phyloP scores from a whole-genome alignment of 2,888 invertebrate genomes.

The Phasia obesa region DNA sequence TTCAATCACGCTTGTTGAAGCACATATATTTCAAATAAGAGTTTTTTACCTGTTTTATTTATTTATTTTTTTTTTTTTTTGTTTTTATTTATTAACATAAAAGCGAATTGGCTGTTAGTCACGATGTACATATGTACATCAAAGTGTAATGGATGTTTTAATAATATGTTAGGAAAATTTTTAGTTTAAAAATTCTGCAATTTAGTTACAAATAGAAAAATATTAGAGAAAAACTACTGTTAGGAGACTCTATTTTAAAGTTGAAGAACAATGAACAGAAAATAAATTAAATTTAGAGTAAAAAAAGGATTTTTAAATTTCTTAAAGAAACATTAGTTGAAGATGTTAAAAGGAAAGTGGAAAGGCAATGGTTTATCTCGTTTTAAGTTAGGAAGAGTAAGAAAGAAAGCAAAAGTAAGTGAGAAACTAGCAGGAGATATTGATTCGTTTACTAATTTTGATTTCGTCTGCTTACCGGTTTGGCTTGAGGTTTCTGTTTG shows the following conservation, averaged over 20 bases:
- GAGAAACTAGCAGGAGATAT: conserved; percentile 3
- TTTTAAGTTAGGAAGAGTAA: background rate
- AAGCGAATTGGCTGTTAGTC: conserved; percentile 81
- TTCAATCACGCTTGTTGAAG: conserved; percentile 2
- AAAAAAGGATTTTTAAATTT: too few relatives aligned
- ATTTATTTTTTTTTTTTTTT: conserved; percentile 13
- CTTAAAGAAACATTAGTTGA: too few relatives aligned
- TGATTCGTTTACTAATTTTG: conserved; percentile 24
- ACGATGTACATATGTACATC: conserved; percentile 64
- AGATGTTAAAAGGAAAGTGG: too few relatives aligned
- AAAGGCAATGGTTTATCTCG: too few relatives aligned
- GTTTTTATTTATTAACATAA: conserved; percentile 57
- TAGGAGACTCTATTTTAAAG: background rate
- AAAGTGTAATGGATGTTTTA: too few relatives aligned
- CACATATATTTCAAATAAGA: background rate
- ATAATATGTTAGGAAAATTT: too few relatives aligned
- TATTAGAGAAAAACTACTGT: too few relatives aligned
- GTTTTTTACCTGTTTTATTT: background rate
- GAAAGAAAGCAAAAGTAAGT: background rate
- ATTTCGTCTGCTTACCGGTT: conserved; percentile 79
- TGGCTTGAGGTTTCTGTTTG: conserved; percentile 82
- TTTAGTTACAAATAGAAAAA: too few relatives aligned
- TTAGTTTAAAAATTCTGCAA: too few relatives aligned
- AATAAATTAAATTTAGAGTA: too few relatives aligned
- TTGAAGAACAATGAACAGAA: background rate